These are phyloP conservation scores for Rhabdophis nuchalis DNA, from an alignment of 2,797 vertebrate species.

Conservation along the genomic window DNA sequence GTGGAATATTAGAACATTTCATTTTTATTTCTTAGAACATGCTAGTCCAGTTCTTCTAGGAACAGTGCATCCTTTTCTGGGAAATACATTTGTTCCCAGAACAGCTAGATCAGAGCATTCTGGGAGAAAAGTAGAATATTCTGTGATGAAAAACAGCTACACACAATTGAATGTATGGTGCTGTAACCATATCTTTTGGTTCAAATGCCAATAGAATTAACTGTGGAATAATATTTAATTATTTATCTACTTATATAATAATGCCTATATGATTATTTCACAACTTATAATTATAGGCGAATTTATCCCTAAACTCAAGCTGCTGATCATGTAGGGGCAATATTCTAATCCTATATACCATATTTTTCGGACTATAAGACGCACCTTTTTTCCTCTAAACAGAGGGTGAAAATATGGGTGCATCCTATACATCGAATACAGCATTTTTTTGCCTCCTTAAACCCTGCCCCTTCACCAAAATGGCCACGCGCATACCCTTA, in stretches of 20 bases:
- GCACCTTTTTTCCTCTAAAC: too few species aligned
- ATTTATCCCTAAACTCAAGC: neutral
- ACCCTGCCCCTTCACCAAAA: too few species aligned
- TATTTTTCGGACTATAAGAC: too few species aligned
- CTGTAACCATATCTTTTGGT: neutral
- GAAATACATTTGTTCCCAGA: neutral
- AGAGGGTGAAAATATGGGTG: too few species aligned
- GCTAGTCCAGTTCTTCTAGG: neutral
- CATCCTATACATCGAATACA: too few species aligned
- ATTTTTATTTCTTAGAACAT: neutral
- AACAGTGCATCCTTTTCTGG: neutral
- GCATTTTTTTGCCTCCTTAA: too few species aligned
- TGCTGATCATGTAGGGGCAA: neutral
- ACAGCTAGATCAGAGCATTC: neutral
- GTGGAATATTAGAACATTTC: neutral
- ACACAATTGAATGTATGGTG: neutral
- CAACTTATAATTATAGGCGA: neutral
- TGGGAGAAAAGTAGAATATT: neutral
- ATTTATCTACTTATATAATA: neutral
- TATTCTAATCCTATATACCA: neutral
- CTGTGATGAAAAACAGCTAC: neutral
- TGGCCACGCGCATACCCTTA: too few species aligned
- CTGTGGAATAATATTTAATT: neutral
- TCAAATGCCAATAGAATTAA: neutral
- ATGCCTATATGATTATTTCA: neutral